Conservation (phyloP, 2,113 vertebrate species). For the Lanius ludovicianus region DNA sequence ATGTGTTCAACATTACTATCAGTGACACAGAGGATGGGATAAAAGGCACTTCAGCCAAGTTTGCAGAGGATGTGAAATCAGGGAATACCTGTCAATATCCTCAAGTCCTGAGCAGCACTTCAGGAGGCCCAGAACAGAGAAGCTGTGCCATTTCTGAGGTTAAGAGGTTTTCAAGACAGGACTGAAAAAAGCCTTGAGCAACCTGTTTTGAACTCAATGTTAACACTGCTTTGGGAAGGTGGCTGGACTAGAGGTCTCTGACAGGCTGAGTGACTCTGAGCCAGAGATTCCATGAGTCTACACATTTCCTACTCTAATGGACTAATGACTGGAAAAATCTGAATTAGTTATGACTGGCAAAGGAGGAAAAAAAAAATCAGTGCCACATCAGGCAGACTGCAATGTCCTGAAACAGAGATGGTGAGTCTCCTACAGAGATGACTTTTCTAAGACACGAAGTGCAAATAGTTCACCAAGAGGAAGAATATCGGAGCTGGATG, state of each 20-base stretch:
- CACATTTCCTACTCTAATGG: not conserved
- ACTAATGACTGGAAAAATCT: not conserved
- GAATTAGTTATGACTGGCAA: not conserved
- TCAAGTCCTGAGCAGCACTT: not conserved
- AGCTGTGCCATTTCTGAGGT: not conserved
- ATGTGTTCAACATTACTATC: not conserved
- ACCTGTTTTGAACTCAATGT: not conserved
- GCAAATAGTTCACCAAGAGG: not conserved
- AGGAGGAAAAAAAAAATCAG: not conserved
- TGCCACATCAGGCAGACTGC: not conserved
- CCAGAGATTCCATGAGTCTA: not conserved
- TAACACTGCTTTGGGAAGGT: not conserved
- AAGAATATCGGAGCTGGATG: not conserved
- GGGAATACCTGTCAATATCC: not conserved
- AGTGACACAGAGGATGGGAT: not conserved
- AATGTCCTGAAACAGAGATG: not conserved
- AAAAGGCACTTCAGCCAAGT: not conserved
- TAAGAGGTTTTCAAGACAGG: not conserved
- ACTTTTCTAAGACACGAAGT: not conserved
- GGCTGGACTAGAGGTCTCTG: not conserved
- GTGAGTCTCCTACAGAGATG: not conserved
- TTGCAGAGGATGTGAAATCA: not conserved
- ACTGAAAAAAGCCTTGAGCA: not conserved
- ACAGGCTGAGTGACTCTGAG: not conserved
- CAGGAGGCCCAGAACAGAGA: not conserved